A percentile compares a stretch with the other conserved stretches of the same genome.
These are phyloP conservation scores for Trichopria drosophilae DNA, from an alignment of 2,888 invertebrate species.

Conservation along the genomic window DNA sequence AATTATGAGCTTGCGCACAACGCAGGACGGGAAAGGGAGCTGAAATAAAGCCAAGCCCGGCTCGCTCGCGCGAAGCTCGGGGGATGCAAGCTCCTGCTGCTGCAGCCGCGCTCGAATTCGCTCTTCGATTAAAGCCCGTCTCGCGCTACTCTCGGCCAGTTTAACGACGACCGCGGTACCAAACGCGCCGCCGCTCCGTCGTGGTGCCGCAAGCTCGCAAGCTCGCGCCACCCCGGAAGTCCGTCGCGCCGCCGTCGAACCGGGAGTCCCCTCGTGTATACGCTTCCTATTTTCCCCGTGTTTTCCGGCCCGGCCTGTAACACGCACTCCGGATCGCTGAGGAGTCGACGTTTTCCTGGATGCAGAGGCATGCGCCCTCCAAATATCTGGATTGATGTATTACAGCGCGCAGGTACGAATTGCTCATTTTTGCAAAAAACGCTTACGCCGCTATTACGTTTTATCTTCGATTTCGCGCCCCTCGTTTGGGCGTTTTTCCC, in stretches of 20 bases:
- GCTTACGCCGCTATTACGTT: no score
- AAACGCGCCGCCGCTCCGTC: slow-evolving; percentile 1
- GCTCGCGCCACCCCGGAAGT: slow-evolving; percentile 4
- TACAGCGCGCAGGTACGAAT: slow-evolving; percentile 55
- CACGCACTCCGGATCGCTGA: slow-evolving; percentile 10
- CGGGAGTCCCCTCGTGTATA: slow-evolving; percentile 10
- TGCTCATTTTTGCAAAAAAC: slow-evolving; percentile 39
- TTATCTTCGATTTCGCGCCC: no score
- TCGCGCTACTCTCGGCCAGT: slow-evolving; percentile 9
- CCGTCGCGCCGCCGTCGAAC: not conserved
- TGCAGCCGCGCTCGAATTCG: slow-evolving; percentile 31
- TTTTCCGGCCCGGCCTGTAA: slow-evolving; percentile 14
- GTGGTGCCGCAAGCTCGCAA: not conserved
- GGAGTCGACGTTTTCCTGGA: slow-evolving; percentile 47
- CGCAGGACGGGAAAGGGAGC: slow-evolving; percentile 33
- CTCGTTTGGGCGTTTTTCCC: slow-evolving; percentile 29
- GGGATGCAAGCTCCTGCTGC: slow-evolving; percentile 43
- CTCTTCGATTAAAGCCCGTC: slow-evolving; percentile 24
- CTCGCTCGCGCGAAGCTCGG: slow-evolving; percentile 47
- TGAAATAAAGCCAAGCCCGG: slow-evolving; percentile 40
- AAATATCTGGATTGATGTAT: slow-evolving; percentile 56
- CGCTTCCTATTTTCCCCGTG: not conserved
- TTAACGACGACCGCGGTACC: not conserved
- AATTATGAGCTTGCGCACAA: slow-evolving; percentile 57
- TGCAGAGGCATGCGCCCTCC: slow-evolving; percentile 57